A percentile compares a stretch with the other conserved stretches of the same genome.
Conservation (phyloP, 2,888 invertebrate genomes). For the Drosophila limbata region DNA sequence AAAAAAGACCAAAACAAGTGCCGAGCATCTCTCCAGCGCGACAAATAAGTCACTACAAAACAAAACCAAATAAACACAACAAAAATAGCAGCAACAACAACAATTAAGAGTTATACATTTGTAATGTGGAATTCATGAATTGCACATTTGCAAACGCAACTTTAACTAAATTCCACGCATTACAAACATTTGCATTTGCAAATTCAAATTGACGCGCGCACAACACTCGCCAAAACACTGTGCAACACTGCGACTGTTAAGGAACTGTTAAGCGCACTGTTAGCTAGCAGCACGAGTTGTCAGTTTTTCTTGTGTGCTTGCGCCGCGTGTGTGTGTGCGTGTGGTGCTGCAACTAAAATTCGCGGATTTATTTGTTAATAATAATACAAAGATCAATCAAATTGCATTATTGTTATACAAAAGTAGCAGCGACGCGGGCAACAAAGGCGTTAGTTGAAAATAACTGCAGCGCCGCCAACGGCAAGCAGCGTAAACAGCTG, state of each 20-base stretch:
- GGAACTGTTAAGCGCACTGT: constrained; percentile 48
- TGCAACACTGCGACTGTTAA: constrained; percentile 51
- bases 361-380: constrained; percentile 45
- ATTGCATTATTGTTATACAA: constrained; percentile 4
- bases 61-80: constrained; percentile 36
- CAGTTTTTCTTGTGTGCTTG: constrained; percentile 63
- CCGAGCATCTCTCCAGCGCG: constrained; percentile 43
- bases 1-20: constrained; percentile 76
- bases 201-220: constrained; percentile 28
- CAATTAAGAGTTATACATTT: constrained; percentile 45
- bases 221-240: constrained; percentile 11
- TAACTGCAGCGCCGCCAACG: constrained; percentile 35
- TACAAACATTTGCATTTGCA: constrained; percentile 25
- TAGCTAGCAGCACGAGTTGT: constrained; percentile 61
- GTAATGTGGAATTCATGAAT: constrained; percentile 27
- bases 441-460: constrained; percentile 18
- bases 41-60: constrained; percentile 67
- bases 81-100: constrained; percentile 12
- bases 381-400: constrained; percentile 24
- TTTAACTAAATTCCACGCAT: constrained; percentile 6
- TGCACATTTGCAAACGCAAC: constrained; percentile 17
- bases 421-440: constrained; percentile 33
- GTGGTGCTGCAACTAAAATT: constrained; percentile 54
- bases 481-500: constrained; percentile 57
- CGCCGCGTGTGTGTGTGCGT: constrained; percentile 59